Evolutionary conservation across 2,113 vertebrate species (phyloP), one percentile per base, ranked within the genome.

Genomic region (Dunckerocampus dactyliophorus): DNA sequence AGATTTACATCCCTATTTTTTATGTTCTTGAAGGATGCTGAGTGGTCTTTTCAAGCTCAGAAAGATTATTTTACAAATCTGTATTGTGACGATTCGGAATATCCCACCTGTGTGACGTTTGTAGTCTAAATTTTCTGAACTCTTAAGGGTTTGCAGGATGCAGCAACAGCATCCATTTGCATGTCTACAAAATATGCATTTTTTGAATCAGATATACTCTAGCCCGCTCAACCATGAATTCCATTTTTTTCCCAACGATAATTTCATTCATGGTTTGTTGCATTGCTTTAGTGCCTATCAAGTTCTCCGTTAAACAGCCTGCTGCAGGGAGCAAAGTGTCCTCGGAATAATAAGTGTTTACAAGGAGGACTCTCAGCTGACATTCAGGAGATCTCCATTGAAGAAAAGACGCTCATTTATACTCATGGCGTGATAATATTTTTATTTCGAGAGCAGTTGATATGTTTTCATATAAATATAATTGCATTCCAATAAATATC

Each of bases 351-450:
- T 20, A 58, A 62, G 48, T 53, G 62, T 76, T 64, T 75, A 56
- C 54, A 66, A 75, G 42, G 53, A 65, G 48, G 43, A 65, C 52
- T 19, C 28, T 53, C 3, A 16, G 39, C 21, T n/a, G 50, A 46
- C 58, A 56, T 57, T 49, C 28, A 37, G 58, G 69, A 59, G 47
- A 57, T 67, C 42, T 70, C 49, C 48, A 51, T 53, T 65, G 76
- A 34, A 76, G 74, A 76, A 64, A 80, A 65, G 15, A 71, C 53
- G 69, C 70, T 80, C 31, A 57, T 62, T 63, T 62, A 74, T 72
- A 75, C 75, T 83, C 74, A 70, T 55, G 61, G 42, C 39, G 42
- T 67, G 20, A 60, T 58, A 5, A 57, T 45, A 49, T 45, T 55
- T 62, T 60, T 10, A 65, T 62, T 72, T 42, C 47, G 43, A 68